These are phyloP conservation scores for Hirtodrosophila confusa DNA, from an alignment of 2,888 invertebrate species.

Conservation along the genomic window DNA sequence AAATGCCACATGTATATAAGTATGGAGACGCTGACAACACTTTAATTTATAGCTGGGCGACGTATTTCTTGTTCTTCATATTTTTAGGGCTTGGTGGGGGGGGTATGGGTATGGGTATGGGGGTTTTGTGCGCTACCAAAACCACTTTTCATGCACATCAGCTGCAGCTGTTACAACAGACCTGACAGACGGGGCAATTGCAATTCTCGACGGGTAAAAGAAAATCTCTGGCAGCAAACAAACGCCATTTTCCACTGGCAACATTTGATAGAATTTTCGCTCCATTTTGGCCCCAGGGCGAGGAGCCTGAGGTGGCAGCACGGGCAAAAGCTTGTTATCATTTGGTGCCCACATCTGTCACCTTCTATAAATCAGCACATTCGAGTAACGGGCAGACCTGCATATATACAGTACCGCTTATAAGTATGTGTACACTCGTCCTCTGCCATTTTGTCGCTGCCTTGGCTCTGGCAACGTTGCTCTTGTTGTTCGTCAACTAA, in stretches of 20 bases:
- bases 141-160: conserved; percentile 81
- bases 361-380: conserved; percentile 76
- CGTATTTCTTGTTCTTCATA: conserved; percentile 50
- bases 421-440: conserved; percentile 30
- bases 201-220: conserved; percentile 37
- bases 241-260: conserved; percentile 60
- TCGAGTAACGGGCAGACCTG: conserved; percentile 20
- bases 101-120: too few relatives aligned
- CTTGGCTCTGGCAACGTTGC: conserved; percentile 26
- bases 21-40: conserved; percentile 57
- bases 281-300: conserved; percentile 1
- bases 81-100: background rate
- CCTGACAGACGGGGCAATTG: conserved; percentile 23
- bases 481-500: conserved; percentile 62
- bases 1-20: conserved; percentile 50
- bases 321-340: conserved; percentile 69
- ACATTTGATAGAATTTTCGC: conserved; percentile 50
- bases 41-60: conserved; percentile 72
- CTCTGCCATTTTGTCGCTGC: conserved; percentile 44
- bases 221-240: conserved; percentile 63
- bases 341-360: conserved; percentile 77
- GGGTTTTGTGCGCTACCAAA: conserved; percentile 62
- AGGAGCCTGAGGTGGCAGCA: background rate
- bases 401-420: conserved; percentile 33
- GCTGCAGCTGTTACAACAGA: conserved; percentile 72